Percentiles rank a stretch among this genome's conserved stretches.
Evolutionary conservation across 2,888 invertebrate species (phyloP).

Genomic region (Orthonychiurus folsomi): DNA sequence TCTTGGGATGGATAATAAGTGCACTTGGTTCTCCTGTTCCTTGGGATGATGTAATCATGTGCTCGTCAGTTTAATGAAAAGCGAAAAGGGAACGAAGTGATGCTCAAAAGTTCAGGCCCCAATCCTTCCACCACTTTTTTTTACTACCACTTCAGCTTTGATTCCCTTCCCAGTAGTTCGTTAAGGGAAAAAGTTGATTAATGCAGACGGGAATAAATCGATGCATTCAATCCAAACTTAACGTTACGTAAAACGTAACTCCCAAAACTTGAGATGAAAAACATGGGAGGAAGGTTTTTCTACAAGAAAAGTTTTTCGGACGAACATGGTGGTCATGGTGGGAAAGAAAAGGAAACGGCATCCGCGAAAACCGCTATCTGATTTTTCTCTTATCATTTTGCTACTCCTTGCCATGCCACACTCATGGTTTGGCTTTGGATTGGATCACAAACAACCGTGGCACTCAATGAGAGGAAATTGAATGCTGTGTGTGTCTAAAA

Average conservation of each 20-base stretch:
- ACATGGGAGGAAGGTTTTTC: neutral
- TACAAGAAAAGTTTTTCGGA: neutral
- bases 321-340: neutral
- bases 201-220: neutral
- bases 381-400: too few species aligned
- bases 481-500: too few species aligned
- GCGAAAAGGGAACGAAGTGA: neutral
- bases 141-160: neutral
- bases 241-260: neutral
- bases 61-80: neutral
- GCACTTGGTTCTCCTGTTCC: too few species aligned
- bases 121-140: neutral
- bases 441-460: too few species aligned
- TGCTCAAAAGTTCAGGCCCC: too few species aligned
- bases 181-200: neutral
- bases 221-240: neutral
- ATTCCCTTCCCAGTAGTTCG: neutral
- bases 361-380: too few species aligned
- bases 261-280: too few species aligned
- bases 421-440: too few species aligned
- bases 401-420: too few species aligned
- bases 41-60: too few species aligned
- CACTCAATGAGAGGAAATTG: neutral
- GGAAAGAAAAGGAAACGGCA: neutral
- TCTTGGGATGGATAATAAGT: too few species aligned